These are phyloP conservation scores for Ypsolopha sequella DNA, from an alignment of 2,888 invertebrate genomes.

Conservation along the genomic window DNA sequence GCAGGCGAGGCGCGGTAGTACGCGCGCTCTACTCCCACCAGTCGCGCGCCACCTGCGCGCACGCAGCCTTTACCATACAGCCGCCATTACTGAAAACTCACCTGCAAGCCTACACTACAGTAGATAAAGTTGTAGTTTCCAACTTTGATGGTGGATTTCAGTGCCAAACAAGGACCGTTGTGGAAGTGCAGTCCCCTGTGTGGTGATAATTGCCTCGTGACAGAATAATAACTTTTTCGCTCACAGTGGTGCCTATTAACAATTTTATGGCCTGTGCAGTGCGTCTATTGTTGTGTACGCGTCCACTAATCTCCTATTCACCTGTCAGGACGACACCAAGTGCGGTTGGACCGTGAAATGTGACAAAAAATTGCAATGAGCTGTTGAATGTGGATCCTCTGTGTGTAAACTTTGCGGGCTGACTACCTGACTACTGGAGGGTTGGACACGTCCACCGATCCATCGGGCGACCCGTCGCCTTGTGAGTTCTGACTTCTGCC, in stretches of 20 bases:
- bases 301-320: slow-evolving; percentile 60
- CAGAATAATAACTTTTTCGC: slow-evolving; percentile 31
- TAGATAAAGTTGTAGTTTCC: background rate
- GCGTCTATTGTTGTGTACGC: slow-evolving; percentile 58
- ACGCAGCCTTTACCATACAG: slow-evolving; percentile 40
- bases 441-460: slow-evolving; percentile 42
- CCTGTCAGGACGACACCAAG: slow-evolving; percentile 49
- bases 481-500: slow-evolving; percentile 40
- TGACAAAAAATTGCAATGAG: slow-evolving; percentile 67
- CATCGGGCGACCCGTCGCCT: slow-evolving; percentile 52
- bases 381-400: slow-evolving; percentile 39
- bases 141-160: slow-evolving; percentile 39
- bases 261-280: slow-evolving; percentile 59
- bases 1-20: slow-evolving; percentile 50
- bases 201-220: slow-evolving; percentile 17
- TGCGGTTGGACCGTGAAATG: slow-evolving; percentile 63
- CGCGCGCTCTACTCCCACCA: slow-evolving; percentile 59
- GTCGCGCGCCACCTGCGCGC: slow-evolving; percentile 53
- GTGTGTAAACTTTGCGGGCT: slow-evolving; percentile 63
- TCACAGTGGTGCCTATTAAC: slow-evolving; percentile 41
- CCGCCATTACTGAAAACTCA: slow-evolving; percentile 19
- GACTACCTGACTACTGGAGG: slow-evolving; percentile 58
- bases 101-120: slow-evolving; percentile 6
- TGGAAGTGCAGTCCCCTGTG: slow-evolving; percentile 17
- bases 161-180: slow-evolving; percentile 31